Conservation (phyloP, 1,140 invertebrate species). For the Macrostomum lignano region DNA sequence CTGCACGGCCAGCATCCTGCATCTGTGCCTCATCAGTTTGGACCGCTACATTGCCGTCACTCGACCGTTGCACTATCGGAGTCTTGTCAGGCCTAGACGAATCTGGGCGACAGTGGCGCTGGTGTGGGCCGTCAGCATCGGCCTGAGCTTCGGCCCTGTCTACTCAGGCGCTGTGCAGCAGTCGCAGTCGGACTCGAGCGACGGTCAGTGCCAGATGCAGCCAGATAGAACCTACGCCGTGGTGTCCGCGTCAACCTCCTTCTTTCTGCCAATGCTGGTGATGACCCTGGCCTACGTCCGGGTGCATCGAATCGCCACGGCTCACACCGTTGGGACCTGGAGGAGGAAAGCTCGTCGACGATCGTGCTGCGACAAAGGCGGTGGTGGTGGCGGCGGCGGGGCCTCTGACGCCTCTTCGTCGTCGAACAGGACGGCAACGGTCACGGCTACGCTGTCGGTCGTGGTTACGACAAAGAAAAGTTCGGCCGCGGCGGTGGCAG, state of each 20-base stretch:
- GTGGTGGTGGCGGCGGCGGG: too few species aligned
- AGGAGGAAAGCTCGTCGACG: slow-evolving; percentile 5
- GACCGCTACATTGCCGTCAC: slow-evolving; percentile 67
- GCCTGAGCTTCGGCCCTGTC: slow-evolving; percentile 55
- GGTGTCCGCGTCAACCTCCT: slow-evolving; percentile 45
- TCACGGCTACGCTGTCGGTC: too few species aligned
- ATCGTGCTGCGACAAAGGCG: too few species aligned
- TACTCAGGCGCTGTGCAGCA: too few species aligned
- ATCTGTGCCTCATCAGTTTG: slow-evolving; percentile 58
- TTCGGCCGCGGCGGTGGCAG: too few species aligned
- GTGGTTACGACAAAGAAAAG: too few species aligned
- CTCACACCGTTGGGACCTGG: slow-evolving; percentile 16
- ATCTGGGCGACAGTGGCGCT: slow-evolving; percentile 52
- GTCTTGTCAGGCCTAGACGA: slow-evolving; percentile 20
- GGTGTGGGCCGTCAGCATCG: slow-evolving; percentile 62
- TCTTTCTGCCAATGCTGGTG: slow-evolving; percentile 55
- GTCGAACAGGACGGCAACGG: too few species aligned
- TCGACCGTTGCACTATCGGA: slow-evolving; percentile 47
- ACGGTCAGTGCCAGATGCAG: too few species aligned
- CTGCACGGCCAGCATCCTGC: slow-evolving; percentile 58
- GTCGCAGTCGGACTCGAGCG: too few species aligned
- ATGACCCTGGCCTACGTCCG: slow-evolving; percentile 66
- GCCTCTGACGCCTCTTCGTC: too few species aligned
- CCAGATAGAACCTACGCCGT: slow-evolving; percentile 48
- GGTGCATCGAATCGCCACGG: slow-evolving; percentile 36